Evolutionary conservation across 2,113 vertebrate species (phyloP).

Genomic region (Corydoras maculifer): DNA sequence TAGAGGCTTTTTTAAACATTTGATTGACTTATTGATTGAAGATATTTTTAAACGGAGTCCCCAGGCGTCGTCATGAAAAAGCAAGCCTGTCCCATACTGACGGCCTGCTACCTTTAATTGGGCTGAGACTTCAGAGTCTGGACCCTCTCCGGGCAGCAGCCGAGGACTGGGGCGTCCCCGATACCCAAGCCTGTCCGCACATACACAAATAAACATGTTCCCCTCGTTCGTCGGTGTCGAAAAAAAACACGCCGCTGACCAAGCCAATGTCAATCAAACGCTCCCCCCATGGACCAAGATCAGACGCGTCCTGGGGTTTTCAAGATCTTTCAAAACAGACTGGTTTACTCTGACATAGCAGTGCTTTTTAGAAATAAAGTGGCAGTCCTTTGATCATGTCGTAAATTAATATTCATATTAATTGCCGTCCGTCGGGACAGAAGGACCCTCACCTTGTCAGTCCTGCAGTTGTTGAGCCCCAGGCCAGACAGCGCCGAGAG

Average conservation of each 20-base stretch:
- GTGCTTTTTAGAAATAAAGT: neutral
- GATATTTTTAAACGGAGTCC: conserved; percentile 80
- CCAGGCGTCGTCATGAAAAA: conserved; percentile 71
- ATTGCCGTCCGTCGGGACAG: neutral
- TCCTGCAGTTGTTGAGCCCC: conserved; percentile 91
- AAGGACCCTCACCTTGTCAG: conserved; percentile 79
- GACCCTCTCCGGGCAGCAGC: conserved; percentile 61
- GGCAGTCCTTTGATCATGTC: neutral
- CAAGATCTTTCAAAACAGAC: conserved; percentile 48
- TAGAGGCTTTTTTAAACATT: conserved; percentile 58
- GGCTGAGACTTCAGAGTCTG: conserved; percentile 69
- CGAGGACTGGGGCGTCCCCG: conserved; percentile 54
- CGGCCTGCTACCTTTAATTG: conserved; percentile 71
- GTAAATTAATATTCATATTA: neutral
- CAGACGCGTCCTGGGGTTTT: conserved; percentile 56
- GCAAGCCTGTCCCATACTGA: conserved; percentile 61
- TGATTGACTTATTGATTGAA: conserved; percentile 81
- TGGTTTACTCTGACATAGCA: conserved; percentile 24
- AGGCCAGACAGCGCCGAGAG: conserved; percentile 81
- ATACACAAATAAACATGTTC: conserved; percentile 42
- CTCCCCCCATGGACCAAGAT: conserved; percentile 58
- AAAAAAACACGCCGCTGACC: conserved; percentile 41
- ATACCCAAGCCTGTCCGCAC: conserved; percentile 47
- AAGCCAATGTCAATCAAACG: conserved; percentile 35
- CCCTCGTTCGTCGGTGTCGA: conserved; percentile 27